phyloP scores from a whole-genome alignment of 1,140 invertebrate species.

The Temnothorax curvispinosus region DNA sequence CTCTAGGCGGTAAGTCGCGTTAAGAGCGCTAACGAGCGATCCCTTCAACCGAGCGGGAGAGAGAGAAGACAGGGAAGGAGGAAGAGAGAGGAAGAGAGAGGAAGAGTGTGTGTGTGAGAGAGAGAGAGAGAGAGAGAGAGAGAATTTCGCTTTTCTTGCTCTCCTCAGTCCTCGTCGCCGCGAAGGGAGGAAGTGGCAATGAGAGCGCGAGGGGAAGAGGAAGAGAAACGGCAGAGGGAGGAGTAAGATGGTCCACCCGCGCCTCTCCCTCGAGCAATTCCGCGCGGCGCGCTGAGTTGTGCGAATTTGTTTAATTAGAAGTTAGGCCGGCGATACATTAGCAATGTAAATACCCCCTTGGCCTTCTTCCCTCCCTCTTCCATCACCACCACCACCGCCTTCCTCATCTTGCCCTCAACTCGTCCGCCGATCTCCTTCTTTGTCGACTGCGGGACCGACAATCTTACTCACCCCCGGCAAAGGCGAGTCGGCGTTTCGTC shows the following conservation, averaged over 20 bases:
- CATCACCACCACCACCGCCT: not conserved
- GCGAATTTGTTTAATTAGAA: constrained; percentile 86
- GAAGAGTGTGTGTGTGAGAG: not conserved
- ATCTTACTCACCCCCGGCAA: constrained; percentile 28
- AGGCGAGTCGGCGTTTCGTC: constrained; percentile 56
- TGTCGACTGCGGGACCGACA: constrained; percentile 14
- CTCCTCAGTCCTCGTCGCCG: constrained; percentile 41
- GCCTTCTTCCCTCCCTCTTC: constrained; percentile 5
- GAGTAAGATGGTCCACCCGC: constrained; percentile 19
- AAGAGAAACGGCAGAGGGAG: not conserved
- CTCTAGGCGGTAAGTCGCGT: constrained; percentile 84
- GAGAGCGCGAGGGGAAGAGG: not conserved
- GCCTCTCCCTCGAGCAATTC: constrained; percentile 74
- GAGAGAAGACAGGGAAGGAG: not conserved
- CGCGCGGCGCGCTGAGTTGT: constrained; percentile 80
- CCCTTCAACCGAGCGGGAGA: constrained; percentile 67
- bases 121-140: constrained; percentile 4
- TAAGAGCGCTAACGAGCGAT: constrained; percentile 85
- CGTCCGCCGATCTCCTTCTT: constrained; percentile 49
- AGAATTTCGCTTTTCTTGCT: constrained; percentile 66
- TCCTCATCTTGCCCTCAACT: constrained; percentile 36
- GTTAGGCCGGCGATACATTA: constrained; percentile 85
- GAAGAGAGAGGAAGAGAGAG: not conserved
- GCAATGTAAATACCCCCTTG: constrained; percentile 83
- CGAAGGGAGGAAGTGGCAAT: not conserved